Percentiles rank a stretch among this genome's conserved stretches.
Conservation (phyloP, 1,140 invertebrate genomes). For the Drosophila triauraria region DNA sequence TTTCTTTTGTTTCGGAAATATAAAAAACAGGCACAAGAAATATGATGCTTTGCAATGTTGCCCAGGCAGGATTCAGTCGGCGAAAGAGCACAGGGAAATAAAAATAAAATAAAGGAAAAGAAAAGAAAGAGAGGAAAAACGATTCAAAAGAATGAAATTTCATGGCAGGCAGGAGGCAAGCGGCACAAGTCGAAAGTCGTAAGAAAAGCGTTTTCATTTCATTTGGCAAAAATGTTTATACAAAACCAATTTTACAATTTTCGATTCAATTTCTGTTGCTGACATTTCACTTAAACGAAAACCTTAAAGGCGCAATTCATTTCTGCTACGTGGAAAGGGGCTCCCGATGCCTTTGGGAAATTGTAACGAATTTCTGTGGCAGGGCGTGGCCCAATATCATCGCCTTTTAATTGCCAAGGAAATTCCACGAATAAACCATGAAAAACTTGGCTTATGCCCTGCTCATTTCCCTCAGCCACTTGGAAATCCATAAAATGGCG, state of each 20-base stretch:
- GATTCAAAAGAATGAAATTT: conserved; percentile 45
- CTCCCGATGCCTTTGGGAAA: background rate
- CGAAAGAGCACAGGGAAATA: conserved; percentile 8
- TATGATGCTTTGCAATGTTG: conserved; percentile 62
- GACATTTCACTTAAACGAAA: conserved; percentile 84
- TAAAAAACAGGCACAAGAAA: conserved; percentile 80
- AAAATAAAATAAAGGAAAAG: conserved; percentile 17
- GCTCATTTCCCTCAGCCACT: conserved; percentile 54
- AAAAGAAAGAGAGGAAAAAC: conserved; percentile 12
- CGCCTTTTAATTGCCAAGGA: conserved; percentile 8
- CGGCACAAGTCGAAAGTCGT: conserved; percentile 36
- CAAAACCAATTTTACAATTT: conserved; percentile 84
- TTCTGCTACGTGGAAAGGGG: conserved; percentile 24
- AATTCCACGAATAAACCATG: conserved; percentile 34
- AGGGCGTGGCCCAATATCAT: conserved; percentile 17
- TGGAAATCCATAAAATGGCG: conserved; percentile 63
- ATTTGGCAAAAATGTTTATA: conserved; percentile 83
- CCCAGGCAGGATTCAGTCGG: conserved; percentile 17
- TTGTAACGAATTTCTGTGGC: conserved; percentile 11
- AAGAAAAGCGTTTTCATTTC: conserved; percentile 82
- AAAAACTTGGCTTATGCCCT: conserved; percentile 28
- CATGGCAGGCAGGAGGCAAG: conserved; percentile 41
- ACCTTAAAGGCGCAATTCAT: conserved; percentile 82
- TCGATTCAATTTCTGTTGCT: conserved; percentile 83
- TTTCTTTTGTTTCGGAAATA: conserved; percentile 71